Evolutionary conservation across 2,113 vertebrate species (phyloP).

Genomic region (Cercocebus atys): DNA sequence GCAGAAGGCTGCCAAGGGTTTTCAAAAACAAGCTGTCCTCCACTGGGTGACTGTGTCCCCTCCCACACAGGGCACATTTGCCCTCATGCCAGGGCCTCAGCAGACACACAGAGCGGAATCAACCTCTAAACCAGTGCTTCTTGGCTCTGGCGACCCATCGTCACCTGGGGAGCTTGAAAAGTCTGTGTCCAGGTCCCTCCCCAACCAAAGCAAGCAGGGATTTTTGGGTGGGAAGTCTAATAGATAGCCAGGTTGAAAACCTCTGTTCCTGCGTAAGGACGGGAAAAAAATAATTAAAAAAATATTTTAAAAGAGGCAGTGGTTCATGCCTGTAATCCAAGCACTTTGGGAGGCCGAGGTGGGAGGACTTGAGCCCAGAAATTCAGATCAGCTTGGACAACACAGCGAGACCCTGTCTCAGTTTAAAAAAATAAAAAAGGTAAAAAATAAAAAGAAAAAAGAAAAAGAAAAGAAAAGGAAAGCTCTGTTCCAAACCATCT

Average conservation of each 20-base stretch:
- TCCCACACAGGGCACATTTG: background rate
- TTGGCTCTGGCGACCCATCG: background rate
- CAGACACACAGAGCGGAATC: background rate
- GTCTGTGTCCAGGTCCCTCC: background rate
- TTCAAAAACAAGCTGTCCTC: constrained; percentile 54
- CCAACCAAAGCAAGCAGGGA: background rate
- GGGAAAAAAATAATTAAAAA: no score
- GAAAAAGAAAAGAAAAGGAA: no score
- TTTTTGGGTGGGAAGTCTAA: background rate
- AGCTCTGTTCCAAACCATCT: background rate
- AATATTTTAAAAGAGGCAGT: no score
- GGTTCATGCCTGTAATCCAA: no score
- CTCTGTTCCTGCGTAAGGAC: background rate
- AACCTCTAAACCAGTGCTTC: background rate
- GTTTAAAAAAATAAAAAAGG: no score
- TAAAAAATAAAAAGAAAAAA: no score
- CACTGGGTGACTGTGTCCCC: background rate
- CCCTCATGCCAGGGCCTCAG: background rate
- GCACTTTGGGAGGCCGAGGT: no score
- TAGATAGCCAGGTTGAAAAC: no score
- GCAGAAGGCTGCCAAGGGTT: constrained; percentile 37
- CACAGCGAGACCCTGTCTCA: no score
- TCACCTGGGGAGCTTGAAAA: background rate
- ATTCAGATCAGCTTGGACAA: no score
- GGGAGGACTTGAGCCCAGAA: no score